Evolutionary conservation across 2,113 vertebrate genomes (phyloP).

Genomic region (Lophura nycthemera): DNA sequence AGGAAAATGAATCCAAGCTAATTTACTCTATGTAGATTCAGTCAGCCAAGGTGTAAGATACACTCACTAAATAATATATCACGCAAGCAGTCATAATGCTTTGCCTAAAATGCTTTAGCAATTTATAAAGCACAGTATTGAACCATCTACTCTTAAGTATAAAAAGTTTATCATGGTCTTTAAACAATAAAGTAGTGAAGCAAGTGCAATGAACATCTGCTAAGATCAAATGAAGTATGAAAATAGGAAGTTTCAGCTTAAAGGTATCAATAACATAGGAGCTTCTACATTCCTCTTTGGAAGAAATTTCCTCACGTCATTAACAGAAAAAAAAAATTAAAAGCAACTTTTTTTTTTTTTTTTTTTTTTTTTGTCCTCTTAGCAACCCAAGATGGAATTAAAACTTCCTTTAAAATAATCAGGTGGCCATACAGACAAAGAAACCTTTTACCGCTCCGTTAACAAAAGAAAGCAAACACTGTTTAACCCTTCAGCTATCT

Average conservation of each 20-base stretch:
- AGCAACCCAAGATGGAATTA: neutral
- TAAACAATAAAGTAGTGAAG: slow-evolving; percentile 50
- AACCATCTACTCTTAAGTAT: slow-evolving; percentile 27
- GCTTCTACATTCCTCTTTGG: slow-evolving; percentile 7
- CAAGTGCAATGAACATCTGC: slow-evolving; percentile 42
- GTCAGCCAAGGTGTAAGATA: slow-evolving; percentile 39
- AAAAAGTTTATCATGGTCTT: slow-evolving; percentile 49
- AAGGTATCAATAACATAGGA: neutral
- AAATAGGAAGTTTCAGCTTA: slow-evolving; percentile 29
- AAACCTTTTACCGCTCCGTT: neutral
- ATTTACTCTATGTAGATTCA: slow-evolving; percentile 30
- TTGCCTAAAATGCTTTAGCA: slow-evolving; percentile 46
- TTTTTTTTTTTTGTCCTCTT: neutral
- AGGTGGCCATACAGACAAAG: neutral
- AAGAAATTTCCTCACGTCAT: neutral
- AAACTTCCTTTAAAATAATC: slow-evolving; percentile 21
- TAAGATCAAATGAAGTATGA: slow-evolving; percentile 38
- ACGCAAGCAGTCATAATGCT: neutral
- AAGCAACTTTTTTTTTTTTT: neutral
- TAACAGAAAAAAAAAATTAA: slow-evolving; percentile 7
- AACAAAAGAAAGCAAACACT: slow-evolving; percentile 27
- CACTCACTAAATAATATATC: slow-evolving; percentile 28
- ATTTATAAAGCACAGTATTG: slow-evolving; percentile 40
- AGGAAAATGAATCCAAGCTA: slow-evolving; percentile 44
- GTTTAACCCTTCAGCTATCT: neutral